phyloP scores from a whole-genome alignment of 2,113 vertebrate genomes.

The Crotalus horridus region DNA sequence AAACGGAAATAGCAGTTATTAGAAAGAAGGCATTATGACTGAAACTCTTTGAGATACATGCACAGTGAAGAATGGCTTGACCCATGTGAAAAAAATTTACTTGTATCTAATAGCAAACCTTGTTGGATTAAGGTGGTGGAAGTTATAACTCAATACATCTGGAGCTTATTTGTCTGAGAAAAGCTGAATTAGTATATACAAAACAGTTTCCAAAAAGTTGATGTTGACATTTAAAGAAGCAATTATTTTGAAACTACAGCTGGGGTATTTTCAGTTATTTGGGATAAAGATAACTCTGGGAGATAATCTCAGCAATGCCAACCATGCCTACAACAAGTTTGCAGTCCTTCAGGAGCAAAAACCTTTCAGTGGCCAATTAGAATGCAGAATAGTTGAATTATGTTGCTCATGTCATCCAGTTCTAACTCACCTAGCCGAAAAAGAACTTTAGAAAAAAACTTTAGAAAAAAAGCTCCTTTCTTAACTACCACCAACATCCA shows the following conservation, averaged over 20 bases:
- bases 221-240: background rate
- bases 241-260: background rate
- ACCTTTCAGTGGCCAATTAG: background rate
- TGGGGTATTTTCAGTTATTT: background rate
- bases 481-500: background rate
- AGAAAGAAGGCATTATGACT: conserved; percentile 22
- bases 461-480: background rate
- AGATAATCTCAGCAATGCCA: background rate
- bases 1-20: conserved; percentile 26
- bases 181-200: background rate
- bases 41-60: conserved; percentile 38
- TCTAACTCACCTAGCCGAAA: background rate
- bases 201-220: background rate
- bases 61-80: background rate
- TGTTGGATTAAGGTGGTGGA: background rate
- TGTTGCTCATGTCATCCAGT: background rate
- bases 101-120: background rate
- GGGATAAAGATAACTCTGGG: background rate
- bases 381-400: background rate
- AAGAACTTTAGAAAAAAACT: background rate
- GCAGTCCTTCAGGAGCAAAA: background rate
- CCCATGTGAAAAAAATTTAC: background rate
- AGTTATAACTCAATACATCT: background rate
- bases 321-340: background rate
- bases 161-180: background rate